These are phyloP conservation scores for Sericinus montela DNA, from an alignment of 2,888 invertebrate genomes.

Conservation along the genomic window DNA sequence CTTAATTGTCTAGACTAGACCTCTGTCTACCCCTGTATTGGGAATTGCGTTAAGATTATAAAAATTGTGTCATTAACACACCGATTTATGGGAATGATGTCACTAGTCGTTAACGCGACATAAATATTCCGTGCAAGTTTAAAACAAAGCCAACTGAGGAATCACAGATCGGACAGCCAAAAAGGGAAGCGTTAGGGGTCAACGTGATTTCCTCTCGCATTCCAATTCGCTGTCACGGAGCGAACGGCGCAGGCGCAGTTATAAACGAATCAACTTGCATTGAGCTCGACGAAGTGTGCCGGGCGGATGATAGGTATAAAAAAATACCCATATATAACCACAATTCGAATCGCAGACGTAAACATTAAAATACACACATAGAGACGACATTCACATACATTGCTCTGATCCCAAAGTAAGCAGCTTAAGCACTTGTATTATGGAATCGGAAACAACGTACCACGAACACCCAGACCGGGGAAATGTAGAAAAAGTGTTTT, in stretches of 20 bases:
- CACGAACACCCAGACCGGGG: too few species aligned
- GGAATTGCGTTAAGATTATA: too few species aligned
- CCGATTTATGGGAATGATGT: slow-evolving; percentile 27
- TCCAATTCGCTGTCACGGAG: slow-evolving; percentile 62
- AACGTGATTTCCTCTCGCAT: slow-evolving; percentile 72
- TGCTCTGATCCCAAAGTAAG: too few species aligned
- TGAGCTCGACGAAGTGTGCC: slow-evolving; percentile 24
- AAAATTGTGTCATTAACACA: slow-evolving; percentile 48
- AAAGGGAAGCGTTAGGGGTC: slow-evolving; percentile 69
- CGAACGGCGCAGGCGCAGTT: slow-evolving; percentile 32
- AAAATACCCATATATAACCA: not conserved
- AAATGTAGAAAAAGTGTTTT: too few species aligned
- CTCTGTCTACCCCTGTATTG: too few species aligned
- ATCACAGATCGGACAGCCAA: slow-evolving; percentile 52
- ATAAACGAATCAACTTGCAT: slow-evolving; percentile 41
- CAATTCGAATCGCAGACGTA: not conserved
- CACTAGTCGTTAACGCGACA: slow-evolving; percentile 31
- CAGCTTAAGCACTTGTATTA: too few species aligned
- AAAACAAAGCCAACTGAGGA: slow-evolving; percentile 41
- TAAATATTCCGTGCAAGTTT: slow-evolving; percentile 24
- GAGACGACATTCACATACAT: too few species aligned
- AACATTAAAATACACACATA: too few species aligned
- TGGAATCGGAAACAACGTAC: too few species aligned
- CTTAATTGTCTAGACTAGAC: too few species aligned
- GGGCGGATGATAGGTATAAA: slow-evolving; percentile 37